Conservation (phyloP, 1,140 invertebrate genomes). For the Trichogramma pretiosum region DNA sequence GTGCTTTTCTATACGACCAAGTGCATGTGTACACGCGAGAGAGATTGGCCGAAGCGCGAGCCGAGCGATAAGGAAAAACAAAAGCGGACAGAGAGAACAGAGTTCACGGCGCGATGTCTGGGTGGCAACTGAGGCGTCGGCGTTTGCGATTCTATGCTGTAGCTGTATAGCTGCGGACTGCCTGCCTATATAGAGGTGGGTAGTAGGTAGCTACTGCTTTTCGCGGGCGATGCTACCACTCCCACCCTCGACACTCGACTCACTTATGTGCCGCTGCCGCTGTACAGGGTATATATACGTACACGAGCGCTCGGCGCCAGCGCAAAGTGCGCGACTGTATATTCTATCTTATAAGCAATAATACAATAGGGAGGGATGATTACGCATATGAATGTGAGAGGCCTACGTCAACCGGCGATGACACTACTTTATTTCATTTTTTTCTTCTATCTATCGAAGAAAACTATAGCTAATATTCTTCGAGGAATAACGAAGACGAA, state of each 20-base stretch:
- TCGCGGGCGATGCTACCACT: slow-evolving; percentile 21
- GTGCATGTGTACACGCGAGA: slow-evolving; percentile 5
- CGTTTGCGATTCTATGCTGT: too few relatives aligned
- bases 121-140: slow-evolving; percentile 41
- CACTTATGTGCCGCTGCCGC: not conserved
- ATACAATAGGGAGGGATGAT: not conserved
- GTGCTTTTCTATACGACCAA: too few relatives aligned
- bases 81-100: slow-evolving; percentile 16
- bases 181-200: too few relatives aligned
- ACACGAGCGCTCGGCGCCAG: not conserved
- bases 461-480: too few relatives aligned
- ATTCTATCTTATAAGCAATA: not conserved
- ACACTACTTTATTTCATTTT: too few relatives aligned
- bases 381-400: not conserved
- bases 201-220: slow-evolving; percentile 32
- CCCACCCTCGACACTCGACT: too few relatives aligned
- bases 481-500: too few relatives aligned
- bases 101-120: slow-evolving; percentile 37
- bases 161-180: too few relatives aligned
- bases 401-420: too few relatives aligned
- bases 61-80: not conserved
- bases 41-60: slow-evolving; percentile 9
- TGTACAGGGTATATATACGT: not conserved
- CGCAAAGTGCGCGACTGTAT: too few relatives aligned
- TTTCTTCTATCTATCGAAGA: too few relatives aligned